Conservation (phyloP, 2,888 invertebrate genomes). For the Folsomia candida region DNA sequence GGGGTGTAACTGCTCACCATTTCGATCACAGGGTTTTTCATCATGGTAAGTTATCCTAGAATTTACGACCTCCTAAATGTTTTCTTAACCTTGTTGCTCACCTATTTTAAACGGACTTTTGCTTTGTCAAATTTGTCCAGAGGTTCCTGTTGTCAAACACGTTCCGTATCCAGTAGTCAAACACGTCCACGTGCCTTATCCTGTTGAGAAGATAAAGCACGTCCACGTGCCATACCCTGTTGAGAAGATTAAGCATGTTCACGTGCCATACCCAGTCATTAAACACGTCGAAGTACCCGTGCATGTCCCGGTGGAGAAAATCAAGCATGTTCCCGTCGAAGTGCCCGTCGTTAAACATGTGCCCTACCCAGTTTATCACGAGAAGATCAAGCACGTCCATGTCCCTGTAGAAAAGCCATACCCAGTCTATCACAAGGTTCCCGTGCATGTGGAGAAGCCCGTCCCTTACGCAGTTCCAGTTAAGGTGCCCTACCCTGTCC, state of each 20-base stretch:
- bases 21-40: not conserved
- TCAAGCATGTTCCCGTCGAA: too few relatives aligned
- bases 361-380: not conserved
- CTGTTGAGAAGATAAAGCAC: not conserved
- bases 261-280: not conserved
- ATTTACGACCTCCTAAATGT: too few relatives aligned
- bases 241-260: not conserved
- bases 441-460: not conserved
- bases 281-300: not conserved
- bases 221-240: not conserved
- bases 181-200: not conserved
- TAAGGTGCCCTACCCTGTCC: not conserved
- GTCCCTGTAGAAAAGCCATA: not conserved
- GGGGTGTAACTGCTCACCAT: not conserved
- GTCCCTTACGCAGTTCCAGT: not conserved
- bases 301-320: too few relatives aligned
- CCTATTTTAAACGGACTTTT: not conserved
- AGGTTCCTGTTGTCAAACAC: not conserved
- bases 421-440: not conserved
- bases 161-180: conserved; percentile 1
- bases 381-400: not conserved
- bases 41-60: not conserved
- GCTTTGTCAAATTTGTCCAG: not conserved
- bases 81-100: not conserved
- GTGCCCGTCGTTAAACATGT: too few relatives aligned